These are phyloP conservation scores for Brenthis daphne DNA, from an alignment of 2,888 invertebrate genomes.

Conservation along the genomic window DNA sequence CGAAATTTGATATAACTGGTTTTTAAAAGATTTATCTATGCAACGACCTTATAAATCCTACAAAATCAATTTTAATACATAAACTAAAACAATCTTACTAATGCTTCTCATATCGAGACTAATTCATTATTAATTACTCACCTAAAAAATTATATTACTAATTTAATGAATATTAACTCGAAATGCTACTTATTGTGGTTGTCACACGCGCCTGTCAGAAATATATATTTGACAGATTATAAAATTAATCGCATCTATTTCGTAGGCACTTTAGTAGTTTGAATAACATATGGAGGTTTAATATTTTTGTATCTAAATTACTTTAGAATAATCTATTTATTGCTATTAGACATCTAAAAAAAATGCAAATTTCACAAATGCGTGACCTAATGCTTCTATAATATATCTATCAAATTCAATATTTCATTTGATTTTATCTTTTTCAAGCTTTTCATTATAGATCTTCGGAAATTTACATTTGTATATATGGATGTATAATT, in stretches of 20 bases:
- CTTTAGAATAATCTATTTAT: neutral
- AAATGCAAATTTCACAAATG: conserved; percentile 4
- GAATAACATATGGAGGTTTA: too few relatives aligned
- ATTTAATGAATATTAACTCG: neutral
- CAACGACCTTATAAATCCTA: conserved; percentile 50
- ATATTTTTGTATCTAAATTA: too few relatives aligned
- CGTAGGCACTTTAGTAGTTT: neutral
- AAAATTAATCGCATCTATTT: neutral
- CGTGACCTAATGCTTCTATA: conserved; percentile 9
- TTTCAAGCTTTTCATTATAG: too few relatives aligned
- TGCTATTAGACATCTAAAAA: neutral
- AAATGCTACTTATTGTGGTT: neutral
- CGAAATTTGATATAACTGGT: conserved; percentile 59
- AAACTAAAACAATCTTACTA: conserved; percentile 22
- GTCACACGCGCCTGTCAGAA: neutral
- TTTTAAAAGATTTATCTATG: conserved; percentile 54
- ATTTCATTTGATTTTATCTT: too few relatives aligned
- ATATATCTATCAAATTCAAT: neutral
- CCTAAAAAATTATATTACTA: conserved; percentile 14
- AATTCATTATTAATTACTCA: conserved; percentile 13
- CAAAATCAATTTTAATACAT: conserved; percentile 36
- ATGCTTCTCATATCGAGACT: conserved; percentile 22
- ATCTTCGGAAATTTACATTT: too few relatives aligned
- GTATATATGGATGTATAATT: too few relatives aligned
- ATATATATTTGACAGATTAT: too few relatives aligned